Conservation (phyloP, 2,888 invertebrate genomes). For the Cephonodes hylas region DNA sequence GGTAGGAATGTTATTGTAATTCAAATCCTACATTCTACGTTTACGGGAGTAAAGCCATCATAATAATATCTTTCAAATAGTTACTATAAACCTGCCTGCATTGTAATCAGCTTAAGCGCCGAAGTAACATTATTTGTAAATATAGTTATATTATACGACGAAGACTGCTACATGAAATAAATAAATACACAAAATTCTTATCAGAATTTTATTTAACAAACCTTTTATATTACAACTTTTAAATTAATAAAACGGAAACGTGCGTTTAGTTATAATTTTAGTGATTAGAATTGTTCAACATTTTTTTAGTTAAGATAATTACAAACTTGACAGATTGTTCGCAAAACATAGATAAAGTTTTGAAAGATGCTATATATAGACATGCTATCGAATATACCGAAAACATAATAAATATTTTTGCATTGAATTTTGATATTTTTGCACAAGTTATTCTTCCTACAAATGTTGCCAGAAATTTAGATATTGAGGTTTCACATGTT, state of each 20-base stretch:
- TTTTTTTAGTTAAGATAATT: slow-evolving; percentile 14
- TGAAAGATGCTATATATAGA: background rate
- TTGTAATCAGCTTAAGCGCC: too few relatives aligned
- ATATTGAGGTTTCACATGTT: background rate
- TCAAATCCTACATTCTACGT: too few relatives aligned
- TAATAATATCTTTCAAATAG: too few relatives aligned
- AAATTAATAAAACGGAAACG: slow-evolving; percentile 50
- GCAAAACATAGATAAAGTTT: slow-evolving; percentile 13
- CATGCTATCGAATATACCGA: background rate
- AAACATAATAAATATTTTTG: background rate
- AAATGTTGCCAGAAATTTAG: background rate
- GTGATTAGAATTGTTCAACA: slow-evolving; percentile 34
- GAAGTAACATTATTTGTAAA: slow-evolving; percentile 6
- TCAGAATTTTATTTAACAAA: slow-evolving; percentile 72
- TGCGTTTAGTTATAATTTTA: slow-evolving; percentile 59
- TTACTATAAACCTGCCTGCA: too few relatives aligned
- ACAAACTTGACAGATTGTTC: slow-evolving; percentile 22
- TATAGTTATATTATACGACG: background rate
- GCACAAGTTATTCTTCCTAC: too few relatives aligned
- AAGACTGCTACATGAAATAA: slow-evolving; percentile 60
- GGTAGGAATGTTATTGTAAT: too few relatives aligned
- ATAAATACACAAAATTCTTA: slow-evolving; percentile 43
- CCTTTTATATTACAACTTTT: slow-evolving; percentile 49
- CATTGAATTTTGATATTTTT: background rate
- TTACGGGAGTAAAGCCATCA: too few relatives aligned